phyloP scores from a whole-genome alignment of 2,888 invertebrate genomes.

The Trichogramma evanescens region DNA sequence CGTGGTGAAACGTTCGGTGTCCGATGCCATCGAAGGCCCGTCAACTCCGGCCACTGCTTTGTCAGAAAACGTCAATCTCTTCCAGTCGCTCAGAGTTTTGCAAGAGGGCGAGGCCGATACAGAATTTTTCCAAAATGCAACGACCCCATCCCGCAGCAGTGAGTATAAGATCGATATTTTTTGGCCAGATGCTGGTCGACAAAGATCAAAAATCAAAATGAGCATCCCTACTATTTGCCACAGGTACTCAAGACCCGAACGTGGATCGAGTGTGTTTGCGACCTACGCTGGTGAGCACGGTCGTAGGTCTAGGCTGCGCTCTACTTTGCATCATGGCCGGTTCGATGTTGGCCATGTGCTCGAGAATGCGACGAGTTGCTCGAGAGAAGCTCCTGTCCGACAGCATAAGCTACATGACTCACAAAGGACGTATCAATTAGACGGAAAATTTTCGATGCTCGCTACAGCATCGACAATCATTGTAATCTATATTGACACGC shows the following conservation, averaged over 20 bases:
- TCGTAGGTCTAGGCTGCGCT: constrained; percentile 63
- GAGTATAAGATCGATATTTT: constrained; percentile 14
- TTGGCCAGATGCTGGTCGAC: background rate
- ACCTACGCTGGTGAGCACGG: constrained; percentile 58
- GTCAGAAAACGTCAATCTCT: constrained; percentile 84
- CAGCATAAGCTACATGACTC: constrained; percentile 46
- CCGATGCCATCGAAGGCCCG: constrained; percentile 47
- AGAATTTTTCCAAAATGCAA: constrained; percentile 47
- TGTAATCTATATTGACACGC: background rate
- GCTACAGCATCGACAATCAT: background rate
- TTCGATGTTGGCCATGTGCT: constrained; percentile 68
- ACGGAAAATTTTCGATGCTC: background rate
- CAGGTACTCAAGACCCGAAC: constrained; percentile 32
- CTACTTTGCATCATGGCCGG: constrained; percentile 66
- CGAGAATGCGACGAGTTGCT: constrained; percentile 59
- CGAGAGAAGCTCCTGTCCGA: constrained; percentile 43
- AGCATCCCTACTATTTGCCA: background rate
- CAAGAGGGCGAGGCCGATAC: constrained; percentile 77
- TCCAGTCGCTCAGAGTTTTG: constrained; percentile 79
- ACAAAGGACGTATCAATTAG: constrained; percentile 45
- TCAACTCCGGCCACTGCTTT: constrained; percentile 49
- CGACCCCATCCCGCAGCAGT: constrained; percentile 38
- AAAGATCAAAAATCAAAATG: background rate
- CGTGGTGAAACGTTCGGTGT: constrained; percentile 66
- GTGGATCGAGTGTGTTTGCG: constrained; percentile 54